Evolutionary conservation across 1,140 invertebrate genomes (phyloP).

Genomic region (Pteromalus puparum): DNA sequence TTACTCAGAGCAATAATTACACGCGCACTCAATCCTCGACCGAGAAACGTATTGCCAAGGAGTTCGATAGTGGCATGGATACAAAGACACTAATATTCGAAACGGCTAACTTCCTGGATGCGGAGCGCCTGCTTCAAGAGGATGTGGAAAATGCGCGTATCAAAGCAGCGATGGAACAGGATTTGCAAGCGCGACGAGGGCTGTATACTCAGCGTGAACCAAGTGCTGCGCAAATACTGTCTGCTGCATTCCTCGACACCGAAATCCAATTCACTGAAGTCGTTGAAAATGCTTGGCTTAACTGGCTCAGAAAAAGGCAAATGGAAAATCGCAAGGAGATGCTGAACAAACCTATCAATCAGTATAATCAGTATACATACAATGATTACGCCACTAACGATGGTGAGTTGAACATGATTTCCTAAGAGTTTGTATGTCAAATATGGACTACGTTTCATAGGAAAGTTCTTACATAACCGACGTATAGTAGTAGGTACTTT

Average conservation of each 20-base stretch:
- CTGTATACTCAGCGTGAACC: conserved; percentile 64
- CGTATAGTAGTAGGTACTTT: background rate
- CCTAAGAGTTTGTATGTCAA: too few relatives aligned
- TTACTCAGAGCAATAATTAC: conserved; percentile 46
- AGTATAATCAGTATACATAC: conserved; percentile 31
- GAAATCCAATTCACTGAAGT: conserved; percentile 62
- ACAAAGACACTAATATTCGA: conserved; percentile 60
- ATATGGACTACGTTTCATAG: background rate
- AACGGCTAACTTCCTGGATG: conserved; percentile 65
- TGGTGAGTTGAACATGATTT: conserved; percentile 16
- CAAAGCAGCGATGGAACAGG: conserved; percentile 53
- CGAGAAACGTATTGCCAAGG: conserved; percentile 67
- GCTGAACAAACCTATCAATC: conserved; percentile 4
- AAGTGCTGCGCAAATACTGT: conserved; percentile 65
- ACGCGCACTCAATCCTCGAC: conserved; percentile 69
- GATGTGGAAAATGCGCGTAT: conserved; percentile 66
- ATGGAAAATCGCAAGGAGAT: conserved; percentile 44
- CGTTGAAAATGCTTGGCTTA: conserved; percentile 57
- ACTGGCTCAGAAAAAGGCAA: conserved; percentile 43
- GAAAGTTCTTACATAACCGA: background rate
- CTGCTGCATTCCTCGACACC: conserved; percentile 66
- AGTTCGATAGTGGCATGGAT: conserved; percentile 57
- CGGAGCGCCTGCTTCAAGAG: conserved; percentile 66
- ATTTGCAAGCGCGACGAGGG: conserved; percentile 59
- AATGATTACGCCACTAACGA: background rate